Conservation (phyloP, 2,113 vertebrate genomes). For the Chaenogobius annularis region DNA sequence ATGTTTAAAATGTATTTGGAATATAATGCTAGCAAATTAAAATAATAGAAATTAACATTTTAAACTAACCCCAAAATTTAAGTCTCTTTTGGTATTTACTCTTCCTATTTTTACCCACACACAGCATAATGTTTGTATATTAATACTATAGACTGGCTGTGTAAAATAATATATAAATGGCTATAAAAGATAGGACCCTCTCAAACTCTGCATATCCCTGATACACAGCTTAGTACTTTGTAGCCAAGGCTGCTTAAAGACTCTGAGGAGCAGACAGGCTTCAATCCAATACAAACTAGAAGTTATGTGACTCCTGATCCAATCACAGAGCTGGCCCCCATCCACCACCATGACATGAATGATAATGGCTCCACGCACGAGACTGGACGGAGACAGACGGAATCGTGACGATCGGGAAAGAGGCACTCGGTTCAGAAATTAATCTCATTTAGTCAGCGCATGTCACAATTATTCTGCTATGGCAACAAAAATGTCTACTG, state of each 20-base stretch:
- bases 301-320: conserved; percentile 62
- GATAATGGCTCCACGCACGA: conserved; percentile 40
- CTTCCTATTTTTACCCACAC: background rate
- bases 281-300: conserved; percentile 68
- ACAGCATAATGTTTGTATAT: background rate
- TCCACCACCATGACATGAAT: conserved; percentile 54
- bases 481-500: conserved; percentile 11
- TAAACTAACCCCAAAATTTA: background rate
- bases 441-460: conserved; percentile 9
- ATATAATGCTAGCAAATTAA: too few relatives aligned
- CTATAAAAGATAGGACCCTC: conserved; percentile 23
- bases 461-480: conserved; percentile 15
- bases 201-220: conserved; percentile 45
- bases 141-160: background rate
- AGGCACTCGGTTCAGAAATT: conserved; percentile 15
- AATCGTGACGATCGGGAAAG: conserved; percentile 22
- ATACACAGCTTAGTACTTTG: conserved; percentile 48
- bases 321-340: conserved; percentile 53
- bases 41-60: too few relatives aligned
- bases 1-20: too few relatives aligned
- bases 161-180: background rate
- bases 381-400: conserved; percentile 33
- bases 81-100: background rate
- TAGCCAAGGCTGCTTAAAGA: conserved; percentile 36
- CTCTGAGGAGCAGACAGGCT: conserved; percentile 38